Evolutionary conservation across 2,888 invertebrate genomes (phyloP).

Genomic region (Nephrotoma guestfalica): DNA sequence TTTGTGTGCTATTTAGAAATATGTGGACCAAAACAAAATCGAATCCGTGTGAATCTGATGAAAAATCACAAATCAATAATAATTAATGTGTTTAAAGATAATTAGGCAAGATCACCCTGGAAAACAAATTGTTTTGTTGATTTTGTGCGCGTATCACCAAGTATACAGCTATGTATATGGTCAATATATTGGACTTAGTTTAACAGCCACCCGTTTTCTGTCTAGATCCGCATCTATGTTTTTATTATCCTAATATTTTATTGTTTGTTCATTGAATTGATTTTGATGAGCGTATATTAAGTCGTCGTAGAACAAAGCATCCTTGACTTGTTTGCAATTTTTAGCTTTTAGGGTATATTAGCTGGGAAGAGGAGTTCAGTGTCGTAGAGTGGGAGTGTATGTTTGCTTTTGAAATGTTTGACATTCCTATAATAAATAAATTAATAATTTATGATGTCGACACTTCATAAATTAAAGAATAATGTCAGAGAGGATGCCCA

Average conservation of each 20-base stretch:
- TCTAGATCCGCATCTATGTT: neutral
- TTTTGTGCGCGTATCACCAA: neutral
- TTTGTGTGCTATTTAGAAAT: neutral
- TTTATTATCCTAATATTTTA: neutral
- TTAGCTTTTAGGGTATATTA: neutral
- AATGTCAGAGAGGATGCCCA: neutral
- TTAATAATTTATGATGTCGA: neutral
- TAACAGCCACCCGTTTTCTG: too few species aligned
- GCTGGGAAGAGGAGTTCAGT: neutral
- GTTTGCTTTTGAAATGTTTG: neutral
- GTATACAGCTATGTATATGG: neutral
- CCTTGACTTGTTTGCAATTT: neutral
- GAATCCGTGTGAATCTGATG: neutral
- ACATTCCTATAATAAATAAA: neutral
- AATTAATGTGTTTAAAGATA: neutral
- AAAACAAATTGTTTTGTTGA: neutral
- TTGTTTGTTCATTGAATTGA: neutral
- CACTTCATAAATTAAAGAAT: neutral
- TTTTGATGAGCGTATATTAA: neutral
- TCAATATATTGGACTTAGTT: too few species aligned
- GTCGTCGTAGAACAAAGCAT: neutral
- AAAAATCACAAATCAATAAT: neutral
- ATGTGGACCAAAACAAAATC: neutral
- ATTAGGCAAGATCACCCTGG: neutral
- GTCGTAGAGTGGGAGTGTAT: neutral